Percentiles rank a stretch among this genome's conserved stretches.
Evolutionary conservation across 2,888 invertebrate genomes (phyloP).

Genomic region (Catocala sponsa): DNA sequence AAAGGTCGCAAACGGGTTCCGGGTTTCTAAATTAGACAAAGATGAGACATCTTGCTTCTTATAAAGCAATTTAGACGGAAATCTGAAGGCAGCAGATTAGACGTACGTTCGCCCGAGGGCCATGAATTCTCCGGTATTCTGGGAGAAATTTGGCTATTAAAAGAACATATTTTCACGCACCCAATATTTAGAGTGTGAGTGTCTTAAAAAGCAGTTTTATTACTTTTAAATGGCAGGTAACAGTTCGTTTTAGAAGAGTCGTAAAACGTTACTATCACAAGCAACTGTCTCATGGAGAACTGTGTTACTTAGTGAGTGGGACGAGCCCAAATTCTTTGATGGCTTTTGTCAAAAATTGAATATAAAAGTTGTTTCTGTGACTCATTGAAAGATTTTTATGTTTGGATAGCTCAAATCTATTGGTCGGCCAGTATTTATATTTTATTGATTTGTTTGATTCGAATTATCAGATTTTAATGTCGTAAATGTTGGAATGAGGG

Average conservation of each 20-base stretch:
- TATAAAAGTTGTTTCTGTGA: constrained; percentile 47
- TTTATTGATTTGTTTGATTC: constrained; percentile 22
- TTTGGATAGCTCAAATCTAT: constrained; percentile 20
- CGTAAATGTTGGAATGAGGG: constrained; percentile 8
- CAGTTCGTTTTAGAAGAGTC: constrained; percentile 69
- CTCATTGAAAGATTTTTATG: constrained; percentile 45
- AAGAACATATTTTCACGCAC: constrained; percentile 80
- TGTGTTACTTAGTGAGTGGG: constrained; percentile 57
- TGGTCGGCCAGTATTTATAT: constrained; percentile 7
- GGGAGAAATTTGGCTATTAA: constrained; percentile 76
- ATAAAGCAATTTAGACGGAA: constrained; percentile 70
- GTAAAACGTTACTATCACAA: constrained; percentile 67
- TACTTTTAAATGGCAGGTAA: constrained; percentile 81
- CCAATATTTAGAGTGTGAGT: constrained; percentile 69
- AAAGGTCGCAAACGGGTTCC: constrained; percentile 51
- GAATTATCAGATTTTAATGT: constrained; percentile 6
- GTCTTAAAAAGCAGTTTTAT: constrained; percentile 79
- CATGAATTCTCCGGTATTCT: constrained; percentile 25
- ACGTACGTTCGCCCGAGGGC: constrained; percentile 26
- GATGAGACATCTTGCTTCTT: constrained; percentile 60
- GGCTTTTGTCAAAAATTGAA: constrained; percentile 48
- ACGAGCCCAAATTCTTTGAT: constrained; percentile 41
- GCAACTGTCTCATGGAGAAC: constrained; percentile 52
- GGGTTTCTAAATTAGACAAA: constrained; percentile 59
- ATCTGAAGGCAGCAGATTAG: constrained; percentile 47